These are phyloP conservation scores for Hirudinaria manillensis DNA, from an alignment of 2,888 invertebrate species.

Conservation along the genomic window DNA sequence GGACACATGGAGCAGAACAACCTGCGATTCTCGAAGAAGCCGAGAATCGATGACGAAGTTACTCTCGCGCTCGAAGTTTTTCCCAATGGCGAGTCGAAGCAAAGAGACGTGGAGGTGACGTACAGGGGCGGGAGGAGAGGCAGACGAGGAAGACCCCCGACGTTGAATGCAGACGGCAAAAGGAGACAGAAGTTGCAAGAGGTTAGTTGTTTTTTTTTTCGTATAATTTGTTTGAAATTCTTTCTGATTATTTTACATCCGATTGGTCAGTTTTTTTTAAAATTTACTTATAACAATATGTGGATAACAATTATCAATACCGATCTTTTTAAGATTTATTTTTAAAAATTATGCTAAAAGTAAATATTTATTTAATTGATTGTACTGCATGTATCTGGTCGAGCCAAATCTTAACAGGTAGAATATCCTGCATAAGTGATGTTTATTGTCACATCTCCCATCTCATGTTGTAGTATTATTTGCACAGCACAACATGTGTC, in stretches of 20 bases:
- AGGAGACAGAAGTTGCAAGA: constrained; percentile 17
- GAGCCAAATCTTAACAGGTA: too few relatives aligned
- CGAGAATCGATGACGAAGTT: constrained; percentile 16
- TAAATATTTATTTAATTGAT: too few relatives aligned
- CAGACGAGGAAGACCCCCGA: neutral
- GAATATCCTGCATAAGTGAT: too few relatives aligned
- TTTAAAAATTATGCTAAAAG: too few relatives aligned
- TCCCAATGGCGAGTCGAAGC: constrained; percentile 14
- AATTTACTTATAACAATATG: neutral
- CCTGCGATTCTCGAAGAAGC: neutral
- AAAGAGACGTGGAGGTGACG: constrained; percentile 4
- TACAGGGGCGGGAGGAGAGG: constrained; percentile 10
- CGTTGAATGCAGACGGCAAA: constrained; percentile 16
- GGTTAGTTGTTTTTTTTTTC: constrained; percentile 5
- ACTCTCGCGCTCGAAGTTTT: constrained; percentile 11
- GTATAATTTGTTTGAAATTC: constrained; percentile 1
- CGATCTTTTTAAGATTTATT: too few relatives aligned
- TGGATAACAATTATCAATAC: too few relatives aligned
- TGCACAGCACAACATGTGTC: too few relatives aligned
- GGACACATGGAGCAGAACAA: neutral
- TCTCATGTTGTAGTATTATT: too few relatives aligned
- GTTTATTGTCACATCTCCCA: too few relatives aligned
- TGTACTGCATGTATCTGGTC: too few relatives aligned
- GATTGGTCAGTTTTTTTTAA: neutral
- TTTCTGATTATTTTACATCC: neutral